Percentiles rank a stretch among this genome's conserved stretches.
Evolutionary conservation across 2,888 invertebrate genomes (phyloP).

Genomic region (Bhutanitis thaidina): DNA sequence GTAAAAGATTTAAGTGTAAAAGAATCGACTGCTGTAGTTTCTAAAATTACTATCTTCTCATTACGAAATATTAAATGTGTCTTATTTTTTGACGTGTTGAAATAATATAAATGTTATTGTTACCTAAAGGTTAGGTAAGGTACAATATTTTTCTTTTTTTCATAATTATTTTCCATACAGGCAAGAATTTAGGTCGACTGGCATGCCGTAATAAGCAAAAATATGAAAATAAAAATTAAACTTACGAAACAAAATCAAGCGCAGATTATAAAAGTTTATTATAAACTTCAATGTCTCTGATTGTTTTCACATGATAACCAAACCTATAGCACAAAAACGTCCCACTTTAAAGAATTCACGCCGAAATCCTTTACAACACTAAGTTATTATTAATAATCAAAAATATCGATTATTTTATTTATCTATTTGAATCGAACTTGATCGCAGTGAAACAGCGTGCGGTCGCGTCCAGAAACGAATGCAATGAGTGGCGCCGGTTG

Average conservation of each 20-base stretch:
- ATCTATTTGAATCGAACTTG: slow-evolving; percentile 23
- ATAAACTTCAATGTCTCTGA: not conserved
- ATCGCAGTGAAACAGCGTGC: slow-evolving; percentile 35
- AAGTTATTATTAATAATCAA: not conserved
- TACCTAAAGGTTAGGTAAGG: too few species aligned
- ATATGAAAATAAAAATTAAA: slow-evolving; percentile 1
- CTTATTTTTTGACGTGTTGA: too few species aligned
- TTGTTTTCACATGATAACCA: slow-evolving; percentile 13
- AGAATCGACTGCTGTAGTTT: too few species aligned
- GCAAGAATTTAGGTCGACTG: too few species aligned
- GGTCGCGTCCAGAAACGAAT: slow-evolving; percentile 43
- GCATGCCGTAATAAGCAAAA: too few species aligned
- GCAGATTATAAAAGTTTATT: not conserved
- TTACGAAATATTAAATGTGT: too few species aligned
- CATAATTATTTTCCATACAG: too few species aligned
- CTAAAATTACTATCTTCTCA: too few species aligned
- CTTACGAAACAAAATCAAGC: slow-evolving; percentile 3
- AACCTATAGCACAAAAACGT: not conserved
- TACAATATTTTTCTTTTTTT: too few species aligned
- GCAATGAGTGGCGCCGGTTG: slow-evolving; percentile 45
- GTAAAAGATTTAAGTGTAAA: too few species aligned
- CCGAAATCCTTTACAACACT: too few species aligned
- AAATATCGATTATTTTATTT: not conserved
- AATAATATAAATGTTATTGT: too few species aligned
- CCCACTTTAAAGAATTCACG: not conserved